Percentiles rank a stretch among this genome's conserved stretches.
phyloP scores from a whole-genome alignment of 2,113 vertebrate genomes.

The Trochalopteron elliotii region DNA sequence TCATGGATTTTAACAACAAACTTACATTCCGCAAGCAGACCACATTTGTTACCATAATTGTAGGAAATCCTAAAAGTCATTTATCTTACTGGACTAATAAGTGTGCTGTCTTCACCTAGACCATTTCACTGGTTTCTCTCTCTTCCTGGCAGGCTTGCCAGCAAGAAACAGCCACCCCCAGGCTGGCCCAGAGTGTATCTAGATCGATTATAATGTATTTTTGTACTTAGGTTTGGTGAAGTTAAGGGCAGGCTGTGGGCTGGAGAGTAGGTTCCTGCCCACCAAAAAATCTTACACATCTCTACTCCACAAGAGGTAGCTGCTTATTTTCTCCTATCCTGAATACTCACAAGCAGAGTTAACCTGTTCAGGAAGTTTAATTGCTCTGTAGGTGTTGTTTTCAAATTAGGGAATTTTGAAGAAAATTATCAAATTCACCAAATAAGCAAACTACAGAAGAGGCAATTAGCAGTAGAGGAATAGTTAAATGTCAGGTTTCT shows the following conservation, averaged over 20 bases:
- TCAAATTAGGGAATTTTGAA: background rate
- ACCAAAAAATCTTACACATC: background rate
- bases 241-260: background rate
- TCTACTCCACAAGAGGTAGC: background rate
- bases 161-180: background rate
- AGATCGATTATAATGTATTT: fast-evolving
- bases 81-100: background rate
- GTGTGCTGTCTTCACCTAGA: background rate
- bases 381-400: background rate
- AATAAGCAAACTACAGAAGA: background rate
- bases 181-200: background rate
- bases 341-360: background rate
- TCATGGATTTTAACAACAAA: background rate
- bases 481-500: background rate
- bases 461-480: background rate
- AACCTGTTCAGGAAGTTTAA: background rate
- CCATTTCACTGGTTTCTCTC: background rate
- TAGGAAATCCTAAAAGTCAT: background rate
- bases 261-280: background rate
- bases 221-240: background rate
- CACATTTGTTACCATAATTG: background rate
- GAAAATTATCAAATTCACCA: background rate
- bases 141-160: fast-evolving
- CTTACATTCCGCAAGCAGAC: fast-evolving
- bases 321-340: background rate